Percentiles rank a stretch among this genome's conserved stretches.
phyloP scores from a whole-genome alignment of 2,113 vertebrate species.

The Pedionomus torquatus region DNA sequence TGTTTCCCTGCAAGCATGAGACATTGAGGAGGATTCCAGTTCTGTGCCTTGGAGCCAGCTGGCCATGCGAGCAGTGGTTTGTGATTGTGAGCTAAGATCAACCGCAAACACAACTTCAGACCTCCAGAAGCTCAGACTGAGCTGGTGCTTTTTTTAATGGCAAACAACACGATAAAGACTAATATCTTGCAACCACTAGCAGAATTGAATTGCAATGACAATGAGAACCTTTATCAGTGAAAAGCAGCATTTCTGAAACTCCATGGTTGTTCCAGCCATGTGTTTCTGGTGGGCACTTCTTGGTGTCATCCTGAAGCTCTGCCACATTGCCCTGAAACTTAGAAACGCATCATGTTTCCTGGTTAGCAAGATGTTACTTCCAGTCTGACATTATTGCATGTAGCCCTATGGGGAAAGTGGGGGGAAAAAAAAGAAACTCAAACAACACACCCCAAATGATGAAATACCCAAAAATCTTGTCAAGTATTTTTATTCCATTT shows the following conservation, averaged over 20 bases:
- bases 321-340: background rate
- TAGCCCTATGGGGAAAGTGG: background rate
- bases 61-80: background rate
- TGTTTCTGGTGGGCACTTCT: background rate
- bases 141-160: background rate
- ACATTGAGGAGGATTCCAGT: background rate
- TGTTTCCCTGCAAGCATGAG: background rate
- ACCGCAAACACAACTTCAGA: background rate
- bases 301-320: background rate
- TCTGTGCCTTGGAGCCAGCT: background rate
- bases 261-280: background rate
- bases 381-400: background rate
- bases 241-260: background rate
- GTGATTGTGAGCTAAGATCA: background rate
- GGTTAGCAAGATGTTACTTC: background rate
- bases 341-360: background rate
- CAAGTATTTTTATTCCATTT: background rate
- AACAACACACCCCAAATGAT: background rate
- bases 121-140: background rate
- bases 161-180: background rate
- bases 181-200: background rate
- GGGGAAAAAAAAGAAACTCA: background rate
- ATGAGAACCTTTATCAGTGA: background rate
- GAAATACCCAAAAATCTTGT: rapidly evolving
- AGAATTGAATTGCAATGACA: background rate